A percentile compares a stretch with the other conserved stretches of the same genome.
phyloP scores from a whole-genome alignment of 2,797 vertebrate species.

The Manis javanica region DNA sequence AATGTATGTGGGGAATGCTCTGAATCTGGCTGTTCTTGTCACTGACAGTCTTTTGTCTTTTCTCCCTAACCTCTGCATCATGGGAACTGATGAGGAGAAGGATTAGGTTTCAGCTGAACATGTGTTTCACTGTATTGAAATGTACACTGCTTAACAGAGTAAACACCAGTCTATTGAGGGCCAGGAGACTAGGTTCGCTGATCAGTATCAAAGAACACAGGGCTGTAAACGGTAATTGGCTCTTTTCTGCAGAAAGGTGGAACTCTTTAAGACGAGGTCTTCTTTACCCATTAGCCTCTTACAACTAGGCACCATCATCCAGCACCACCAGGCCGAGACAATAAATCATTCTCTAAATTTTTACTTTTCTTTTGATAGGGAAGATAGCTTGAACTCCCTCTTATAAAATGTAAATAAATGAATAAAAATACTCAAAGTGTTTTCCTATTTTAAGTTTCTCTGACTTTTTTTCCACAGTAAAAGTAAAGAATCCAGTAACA shows the following conservation, averaged over 20 bases:
- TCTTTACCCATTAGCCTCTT: background rate
- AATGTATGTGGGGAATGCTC: background rate
- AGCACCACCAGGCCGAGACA: background rate
- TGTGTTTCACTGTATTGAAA: slow-evolving; percentile 49
- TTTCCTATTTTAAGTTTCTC: background rate
- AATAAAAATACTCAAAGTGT: background rate
- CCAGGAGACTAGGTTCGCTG: background rate
- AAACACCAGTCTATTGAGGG: slow-evolving; percentile 34
- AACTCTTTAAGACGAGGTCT: background rate
- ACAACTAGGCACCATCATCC: background rate
- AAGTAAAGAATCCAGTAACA: background rate
- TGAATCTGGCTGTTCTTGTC: background rate
- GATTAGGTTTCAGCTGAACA: slow-evolving; percentile 52
- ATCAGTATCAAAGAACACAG: slow-evolving; percentile 36
- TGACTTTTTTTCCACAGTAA: background rate
- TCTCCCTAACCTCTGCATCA: slow-evolving; percentile 23
- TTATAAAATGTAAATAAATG: background rate
- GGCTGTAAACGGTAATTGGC: slow-evolving; percentile 23
- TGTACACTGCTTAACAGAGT: background rate
- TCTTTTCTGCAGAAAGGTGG: slow-evolving; percentile 43
- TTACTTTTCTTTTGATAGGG: background rate
- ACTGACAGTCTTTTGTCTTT: slow-evolving; percentile 42
- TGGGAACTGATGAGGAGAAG: background rate
- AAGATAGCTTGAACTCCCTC: background rate
- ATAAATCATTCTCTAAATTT: background rate